These are phyloP conservation scores for Butastur rufipennis DNA, from an alignment of 2,113 vertebrate genomes.

Conservation along the genomic window DNA sequence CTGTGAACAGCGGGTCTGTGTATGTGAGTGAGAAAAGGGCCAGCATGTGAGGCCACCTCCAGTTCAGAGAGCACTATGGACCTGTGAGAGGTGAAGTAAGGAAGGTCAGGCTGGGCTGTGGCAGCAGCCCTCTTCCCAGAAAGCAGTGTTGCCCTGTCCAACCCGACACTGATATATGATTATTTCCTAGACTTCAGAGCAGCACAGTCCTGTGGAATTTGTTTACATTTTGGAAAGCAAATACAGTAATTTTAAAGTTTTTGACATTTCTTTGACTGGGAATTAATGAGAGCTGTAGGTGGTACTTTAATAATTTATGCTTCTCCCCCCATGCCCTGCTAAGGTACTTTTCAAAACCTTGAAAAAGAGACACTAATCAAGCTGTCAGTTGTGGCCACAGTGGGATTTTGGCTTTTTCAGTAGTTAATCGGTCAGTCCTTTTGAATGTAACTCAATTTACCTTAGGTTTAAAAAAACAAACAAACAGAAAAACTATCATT, in stretches of 20 bases:
- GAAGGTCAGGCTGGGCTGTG: not conserved
- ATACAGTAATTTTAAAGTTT: not conserved
- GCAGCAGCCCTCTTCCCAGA: not conserved
- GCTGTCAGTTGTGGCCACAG: not conserved
- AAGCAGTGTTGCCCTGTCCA: not conserved
- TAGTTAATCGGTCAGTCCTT: not conserved
- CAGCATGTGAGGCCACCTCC: not conserved
- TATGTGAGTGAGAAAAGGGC: not conserved
- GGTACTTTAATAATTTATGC: not conserved
- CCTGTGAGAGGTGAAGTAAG: not conserved
- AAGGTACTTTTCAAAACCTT: not conserved
- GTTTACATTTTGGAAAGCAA: not conserved
- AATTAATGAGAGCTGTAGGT: not conserved
- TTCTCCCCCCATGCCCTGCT: not conserved
- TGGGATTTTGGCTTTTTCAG: not conserved
- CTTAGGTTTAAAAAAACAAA: not conserved
- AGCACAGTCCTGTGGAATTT: not conserved
- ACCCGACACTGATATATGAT: not conserved
- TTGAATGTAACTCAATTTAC: not conserved
- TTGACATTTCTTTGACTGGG: not conserved
- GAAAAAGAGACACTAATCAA: not conserved
- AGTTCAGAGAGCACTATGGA: not conserved
- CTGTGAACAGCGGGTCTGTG: not conserved
- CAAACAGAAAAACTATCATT: not conserved
- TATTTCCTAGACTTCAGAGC: not conserved